phyloP scores from a whole-genome alignment of 1,140 invertebrate species.

The Phymastichus coffea region DNA sequence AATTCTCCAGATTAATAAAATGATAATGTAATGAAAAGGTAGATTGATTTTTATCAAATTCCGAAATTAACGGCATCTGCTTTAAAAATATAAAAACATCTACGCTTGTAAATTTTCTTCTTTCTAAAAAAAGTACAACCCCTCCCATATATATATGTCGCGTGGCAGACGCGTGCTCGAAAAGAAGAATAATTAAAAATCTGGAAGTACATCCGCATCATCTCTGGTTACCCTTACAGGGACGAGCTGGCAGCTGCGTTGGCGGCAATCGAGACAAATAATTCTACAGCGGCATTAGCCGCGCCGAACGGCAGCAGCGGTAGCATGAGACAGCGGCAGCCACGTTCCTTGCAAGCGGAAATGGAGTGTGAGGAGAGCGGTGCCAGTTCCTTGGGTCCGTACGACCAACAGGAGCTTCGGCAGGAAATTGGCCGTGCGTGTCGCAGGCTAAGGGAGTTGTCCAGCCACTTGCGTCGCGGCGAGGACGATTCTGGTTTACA shows the following conservation, averaged over 20 bases:
- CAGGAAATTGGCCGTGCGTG: slow-evolving; percentile 63
- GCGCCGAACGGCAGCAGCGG: slow-evolving; percentile 18
- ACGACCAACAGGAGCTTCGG: slow-evolving; percentile 61
- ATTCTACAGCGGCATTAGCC: slow-evolving; percentile 28
- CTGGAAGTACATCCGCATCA: too few species aligned
- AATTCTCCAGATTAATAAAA: too few species aligned
- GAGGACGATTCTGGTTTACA: slow-evolving; percentile 66
- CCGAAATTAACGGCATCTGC: too few species aligned
- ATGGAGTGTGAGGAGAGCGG: slow-evolving; percentile 70
- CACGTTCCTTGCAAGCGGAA: slow-evolving; percentile 71
- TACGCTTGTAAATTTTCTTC: too few species aligned
- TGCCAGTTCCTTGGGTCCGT: slow-evolving; percentile 49
- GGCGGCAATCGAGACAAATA: slow-evolving; percentile 43
- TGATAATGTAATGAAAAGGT: too few species aligned
- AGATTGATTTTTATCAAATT: too few species aligned
- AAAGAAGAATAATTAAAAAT: too few species aligned
- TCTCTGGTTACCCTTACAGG: too few species aligned
- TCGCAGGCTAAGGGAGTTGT: slow-evolving; percentile 67
- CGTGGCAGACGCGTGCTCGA: too few species aligned
- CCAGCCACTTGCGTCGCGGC: slow-evolving; percentile 69
- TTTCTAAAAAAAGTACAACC: too few species aligned
- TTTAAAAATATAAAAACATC: too few species aligned
- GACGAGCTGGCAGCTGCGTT: slow-evolving; percentile 50
- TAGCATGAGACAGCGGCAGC: slow-evolving; percentile 40
- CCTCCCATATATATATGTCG: too few species aligned